These are phyloP conservation scores for Semotilus atromaculatus DNA, from an alignment of 2,797 vertebrate species.

Conservation along the genomic window DNA sequence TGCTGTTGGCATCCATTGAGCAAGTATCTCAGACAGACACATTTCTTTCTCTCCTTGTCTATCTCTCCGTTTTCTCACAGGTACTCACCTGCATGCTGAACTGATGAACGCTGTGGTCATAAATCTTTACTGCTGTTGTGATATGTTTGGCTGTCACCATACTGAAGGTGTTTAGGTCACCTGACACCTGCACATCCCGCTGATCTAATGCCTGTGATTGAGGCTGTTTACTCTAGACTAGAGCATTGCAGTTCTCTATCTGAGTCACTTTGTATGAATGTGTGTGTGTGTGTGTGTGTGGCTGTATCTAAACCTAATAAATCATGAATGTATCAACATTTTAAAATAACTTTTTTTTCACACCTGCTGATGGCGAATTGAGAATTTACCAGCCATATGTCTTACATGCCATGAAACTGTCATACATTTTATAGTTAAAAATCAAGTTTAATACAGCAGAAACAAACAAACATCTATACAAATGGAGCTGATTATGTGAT, in stretches of 20 bases:
- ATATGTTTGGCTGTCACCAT: background rate
- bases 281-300: background rate
- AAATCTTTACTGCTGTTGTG: constrained; percentile 26
- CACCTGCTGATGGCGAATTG: background rate
- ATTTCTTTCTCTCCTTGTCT: background rate
- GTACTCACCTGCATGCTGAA: background rate
- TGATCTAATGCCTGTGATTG: constrained; percentile 18
- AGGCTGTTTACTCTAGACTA: constrained; percentile 19
- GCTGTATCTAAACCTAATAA: constrained; percentile 9
- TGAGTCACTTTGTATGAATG: background rate
- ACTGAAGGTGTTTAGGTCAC: constrained; percentile 32
- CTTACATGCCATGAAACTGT: background rate
- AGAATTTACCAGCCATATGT: background rate
- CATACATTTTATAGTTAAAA: background rate
- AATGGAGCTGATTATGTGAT: background rate
- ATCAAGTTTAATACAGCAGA: background rate
- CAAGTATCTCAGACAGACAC: background rate
- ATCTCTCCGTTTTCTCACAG: background rate
- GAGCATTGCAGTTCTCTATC: background rate
- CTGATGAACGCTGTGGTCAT: background rate
- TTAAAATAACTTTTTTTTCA: background rate
- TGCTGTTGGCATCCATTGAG: background rate
- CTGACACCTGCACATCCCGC: constrained; percentile 5
- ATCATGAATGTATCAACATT: constrained; percentile 2
- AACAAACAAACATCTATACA: background rate